A percentile compares a stretch with the other conserved stretches of the same genome.
These are phyloP conservation scores for Meliscaeva auricollis DNA, from an alignment of 2,888 invertebrate genomes.

Conservation along the genomic window DNA sequence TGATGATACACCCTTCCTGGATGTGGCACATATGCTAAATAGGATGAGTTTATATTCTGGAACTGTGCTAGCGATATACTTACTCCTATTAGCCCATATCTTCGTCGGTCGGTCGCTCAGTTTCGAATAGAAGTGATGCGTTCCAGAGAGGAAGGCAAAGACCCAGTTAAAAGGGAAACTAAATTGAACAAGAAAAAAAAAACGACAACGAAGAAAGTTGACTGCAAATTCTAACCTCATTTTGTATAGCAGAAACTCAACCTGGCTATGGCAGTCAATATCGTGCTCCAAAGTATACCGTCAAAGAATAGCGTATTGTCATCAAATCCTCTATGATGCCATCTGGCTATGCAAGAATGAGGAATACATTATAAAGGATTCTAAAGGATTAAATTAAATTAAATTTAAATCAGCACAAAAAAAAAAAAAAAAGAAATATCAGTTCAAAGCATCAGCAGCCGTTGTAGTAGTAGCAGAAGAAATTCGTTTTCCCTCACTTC, in stretches of 20 bases:
- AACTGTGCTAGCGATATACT: conserved; percentile 7
- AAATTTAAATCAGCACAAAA: conserved; percentile 60
- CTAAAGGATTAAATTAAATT: conserved; percentile 65
- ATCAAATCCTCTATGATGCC: conserved; percentile 49
- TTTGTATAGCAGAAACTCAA: conserved; percentile 36
- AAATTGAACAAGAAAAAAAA: conserved; percentile 17
- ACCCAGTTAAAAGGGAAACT: conserved; percentile 10
- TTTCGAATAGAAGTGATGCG: conserved; percentile 45
- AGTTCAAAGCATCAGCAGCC: conserved; percentile 14
- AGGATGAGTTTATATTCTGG: conserved; percentile 32
- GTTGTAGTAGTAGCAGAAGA: neutral
- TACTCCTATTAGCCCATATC: conserved; percentile 63
- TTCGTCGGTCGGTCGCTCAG: neutral
- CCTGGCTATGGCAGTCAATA: conserved; percentile 57
- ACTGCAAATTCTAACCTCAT: conserved; percentile 68
- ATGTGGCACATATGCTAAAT: conserved; percentile 70
- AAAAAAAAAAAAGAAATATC: conserved; percentile 6
- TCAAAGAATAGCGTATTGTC: conserved; percentile 61
- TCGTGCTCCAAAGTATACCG: conserved; percentile 35
- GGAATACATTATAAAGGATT: conserved; percentile 58
- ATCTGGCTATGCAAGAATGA: conserved; percentile 31
- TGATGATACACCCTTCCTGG: conserved; percentile 39
- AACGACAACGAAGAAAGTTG: conserved; percentile 32
- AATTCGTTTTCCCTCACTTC: neutral
- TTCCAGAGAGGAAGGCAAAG: conserved; percentile 34